Evolutionary conservation across 2,888 invertebrate genomes (phyloP).

Genomic region (Ferdinandea cuprea): DNA sequence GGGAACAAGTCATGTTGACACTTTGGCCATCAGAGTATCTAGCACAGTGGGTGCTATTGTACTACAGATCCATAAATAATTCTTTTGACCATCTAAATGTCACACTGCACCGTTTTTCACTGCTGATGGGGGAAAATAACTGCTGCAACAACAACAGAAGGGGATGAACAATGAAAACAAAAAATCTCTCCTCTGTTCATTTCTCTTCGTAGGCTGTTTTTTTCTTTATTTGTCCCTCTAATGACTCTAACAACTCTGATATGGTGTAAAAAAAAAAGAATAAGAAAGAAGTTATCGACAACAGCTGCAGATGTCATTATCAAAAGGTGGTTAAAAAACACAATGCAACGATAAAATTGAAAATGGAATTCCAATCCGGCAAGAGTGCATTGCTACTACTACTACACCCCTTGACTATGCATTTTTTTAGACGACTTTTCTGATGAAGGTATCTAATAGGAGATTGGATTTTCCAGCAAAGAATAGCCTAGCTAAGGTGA

Average conservation of each 20-base stretch:
- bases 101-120: constrained; percentile 31
- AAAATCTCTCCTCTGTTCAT: constrained; percentile 41
- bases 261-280: constrained; percentile 18
- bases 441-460: background rate
- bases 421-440: constrained; percentile 5
- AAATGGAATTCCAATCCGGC: constrained; percentile 49
- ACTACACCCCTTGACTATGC: constrained; percentile 26
- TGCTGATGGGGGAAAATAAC: constrained; percentile 6
- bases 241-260: constrained; percentile 61
- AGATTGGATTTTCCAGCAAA: background rate
- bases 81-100: constrained; percentile 24
- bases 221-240: constrained; percentile 40
- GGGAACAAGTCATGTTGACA: constrained; percentile 13
- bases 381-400: constrained; percentile 37
- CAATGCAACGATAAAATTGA: constrained; percentile 60
- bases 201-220: background rate
- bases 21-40: constrained; percentile 12
- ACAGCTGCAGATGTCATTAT: constrained; percentile 71
- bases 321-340: constrained; percentile 63
- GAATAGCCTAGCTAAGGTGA: constrained; percentile 5
- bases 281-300: constrained; percentile 51
- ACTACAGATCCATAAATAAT: constrained; percentile 24
- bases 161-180: constrained; percentile 38
- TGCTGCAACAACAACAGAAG: constrained; percentile 44
- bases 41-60: constrained; percentile 10